These are phyloP conservation scores for Rhaphigaster nebulosa DNA, from an alignment of 2,888 invertebrate genomes.

Conservation along the genomic window DNA sequence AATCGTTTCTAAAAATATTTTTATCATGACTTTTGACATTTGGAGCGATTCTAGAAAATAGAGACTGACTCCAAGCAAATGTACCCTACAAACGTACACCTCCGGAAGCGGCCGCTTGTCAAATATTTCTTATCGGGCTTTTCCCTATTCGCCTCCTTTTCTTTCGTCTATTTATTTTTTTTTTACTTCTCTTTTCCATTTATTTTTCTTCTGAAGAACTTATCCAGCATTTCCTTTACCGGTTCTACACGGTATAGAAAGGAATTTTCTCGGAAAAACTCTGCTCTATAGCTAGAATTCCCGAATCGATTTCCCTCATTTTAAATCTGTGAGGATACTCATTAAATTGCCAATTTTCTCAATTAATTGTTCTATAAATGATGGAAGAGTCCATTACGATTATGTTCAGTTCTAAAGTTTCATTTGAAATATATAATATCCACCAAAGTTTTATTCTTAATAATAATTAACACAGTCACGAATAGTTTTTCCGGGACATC, in stretches of 20 bases:
- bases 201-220: background rate
- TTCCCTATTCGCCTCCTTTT: background rate
- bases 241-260: background rate
- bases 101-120: background rate
- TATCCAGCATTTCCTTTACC: background rate
- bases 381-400: no score
- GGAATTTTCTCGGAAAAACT: background rate
- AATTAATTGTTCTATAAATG: no score
- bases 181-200: background rate
- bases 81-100: background rate
- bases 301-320: no score
- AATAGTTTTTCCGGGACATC: no score
- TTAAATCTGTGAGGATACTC: no score
- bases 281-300: background rate
- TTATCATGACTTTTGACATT: background rate
- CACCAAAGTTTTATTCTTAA: no score
- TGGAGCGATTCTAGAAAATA: background rate
- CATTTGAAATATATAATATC: no score
- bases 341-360: no score
- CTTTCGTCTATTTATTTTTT: background rate
- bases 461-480: no score
- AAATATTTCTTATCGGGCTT: conserved; percentile 35
- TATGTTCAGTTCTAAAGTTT: no score
- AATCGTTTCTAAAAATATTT: background rate
- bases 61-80: background rate